These are phyloP conservation scores for Mycteria americana DNA, from an alignment of 2,797 vertebrate species.

Conservation along the genomic window DNA sequence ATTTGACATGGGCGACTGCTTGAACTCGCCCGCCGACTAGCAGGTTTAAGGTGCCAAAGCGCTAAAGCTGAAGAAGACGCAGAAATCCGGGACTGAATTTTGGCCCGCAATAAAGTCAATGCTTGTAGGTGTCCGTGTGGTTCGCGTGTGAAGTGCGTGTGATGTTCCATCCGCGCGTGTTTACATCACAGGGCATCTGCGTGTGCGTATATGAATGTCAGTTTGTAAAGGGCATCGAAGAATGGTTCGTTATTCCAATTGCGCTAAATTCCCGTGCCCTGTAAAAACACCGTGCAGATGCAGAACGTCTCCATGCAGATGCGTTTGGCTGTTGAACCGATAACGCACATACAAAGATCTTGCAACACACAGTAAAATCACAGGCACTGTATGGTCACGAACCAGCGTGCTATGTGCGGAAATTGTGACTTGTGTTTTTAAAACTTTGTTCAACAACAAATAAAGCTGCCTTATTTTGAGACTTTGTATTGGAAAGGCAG, in stretches of 20 bases:
- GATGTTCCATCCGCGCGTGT: background rate
- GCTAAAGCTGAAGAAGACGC: background rate
- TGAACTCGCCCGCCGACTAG: background rate
- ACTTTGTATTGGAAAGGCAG: background rate
- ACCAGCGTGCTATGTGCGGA: accelerated
- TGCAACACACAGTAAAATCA: accelerated
- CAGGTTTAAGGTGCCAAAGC: background rate
- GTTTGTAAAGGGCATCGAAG: background rate
- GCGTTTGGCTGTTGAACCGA: background rate
- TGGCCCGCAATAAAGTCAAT: accelerated
- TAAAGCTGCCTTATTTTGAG: background rate
- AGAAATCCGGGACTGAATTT: background rate
- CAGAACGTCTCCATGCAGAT: background rate
- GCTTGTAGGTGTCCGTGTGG: background rate
- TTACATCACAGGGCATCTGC: background rate
- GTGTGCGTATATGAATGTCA: background rate
- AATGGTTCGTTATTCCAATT: accelerated
- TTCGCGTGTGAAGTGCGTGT: accelerated
- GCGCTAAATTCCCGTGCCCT: background rate
- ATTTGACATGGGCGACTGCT: background rate
- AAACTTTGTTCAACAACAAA: background rate
- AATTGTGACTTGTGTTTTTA: background rate
- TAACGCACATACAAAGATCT: accelerated
- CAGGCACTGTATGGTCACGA: accelerated
- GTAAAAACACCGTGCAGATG: accelerated